Evolutionary conservation across 2,888 invertebrate genomes (phyloP).

Genomic region (Hipparchia semele): DNA sequence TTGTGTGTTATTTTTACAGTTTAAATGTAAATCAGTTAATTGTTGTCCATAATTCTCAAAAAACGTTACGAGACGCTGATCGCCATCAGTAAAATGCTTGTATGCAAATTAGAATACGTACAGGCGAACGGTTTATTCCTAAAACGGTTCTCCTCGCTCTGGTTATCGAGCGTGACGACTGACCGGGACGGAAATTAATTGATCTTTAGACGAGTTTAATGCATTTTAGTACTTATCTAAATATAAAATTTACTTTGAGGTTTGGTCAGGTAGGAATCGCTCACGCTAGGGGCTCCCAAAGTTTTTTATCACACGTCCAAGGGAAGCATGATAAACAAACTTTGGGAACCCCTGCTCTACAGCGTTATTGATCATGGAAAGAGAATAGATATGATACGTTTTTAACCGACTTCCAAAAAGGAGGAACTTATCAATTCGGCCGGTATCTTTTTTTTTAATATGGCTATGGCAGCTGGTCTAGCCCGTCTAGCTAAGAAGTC

Average conservation of each 20-base stretch:
- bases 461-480: too few species aligned
- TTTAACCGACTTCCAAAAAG: too few species aligned
- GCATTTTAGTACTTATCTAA: neutral
- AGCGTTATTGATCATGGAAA: too few species aligned
- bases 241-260: neutral
- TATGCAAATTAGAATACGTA: slow-evolving; percentile 67
- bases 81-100: slow-evolving; percentile 47
- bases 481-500: too few species aligned
- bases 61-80: slow-evolving; percentile 19
- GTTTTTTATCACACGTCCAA: too few species aligned
- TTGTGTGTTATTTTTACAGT: slow-evolving; percentile 7
- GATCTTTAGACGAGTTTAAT: slow-evolving; percentile 20
- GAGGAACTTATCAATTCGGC: too few species aligned
- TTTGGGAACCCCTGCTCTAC: too few species aligned
- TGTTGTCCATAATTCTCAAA: slow-evolving; percentile 16
- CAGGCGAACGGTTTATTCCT: slow-evolving; percentile 64
- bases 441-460: too few species aligned
- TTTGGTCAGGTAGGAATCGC: too few species aligned
- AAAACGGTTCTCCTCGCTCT: slow-evolving; percentile 68
- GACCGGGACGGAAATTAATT: slow-evolving; percentile 37
- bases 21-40: slow-evolving; percentile 11
- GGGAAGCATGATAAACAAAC: too few species aligned
- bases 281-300: too few species aligned
- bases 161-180: slow-evolving; percentile 71
- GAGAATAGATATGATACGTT: too few species aligned